Evolutionary conservation across 2,888 invertebrate genomes (phyloP).

Genomic region (Hermaeophaga mercurialis): DNA sequence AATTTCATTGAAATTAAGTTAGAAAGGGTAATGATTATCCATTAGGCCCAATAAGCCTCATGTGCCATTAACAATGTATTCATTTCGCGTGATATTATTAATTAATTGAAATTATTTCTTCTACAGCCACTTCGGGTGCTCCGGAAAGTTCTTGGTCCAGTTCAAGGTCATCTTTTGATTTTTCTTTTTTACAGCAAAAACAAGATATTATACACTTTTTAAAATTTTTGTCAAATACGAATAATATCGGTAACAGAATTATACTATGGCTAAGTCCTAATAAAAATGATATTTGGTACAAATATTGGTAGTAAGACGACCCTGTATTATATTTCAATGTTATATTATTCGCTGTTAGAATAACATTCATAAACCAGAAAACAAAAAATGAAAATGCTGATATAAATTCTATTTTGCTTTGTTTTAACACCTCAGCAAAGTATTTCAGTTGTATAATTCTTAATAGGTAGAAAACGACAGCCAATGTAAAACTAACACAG

Average conservation of each 20-base stretch:
- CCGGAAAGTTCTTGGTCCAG: no score
- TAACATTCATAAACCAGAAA: background rate
- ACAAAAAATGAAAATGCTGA: background rate
- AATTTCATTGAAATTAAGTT: no score
- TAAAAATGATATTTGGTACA: background rate
- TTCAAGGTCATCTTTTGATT: slow-evolving; percentile 21
- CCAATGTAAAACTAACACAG: background rate
- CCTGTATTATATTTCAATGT: background rate
- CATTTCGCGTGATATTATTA: no score
- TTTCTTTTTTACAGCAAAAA: slow-evolving; percentile 19
- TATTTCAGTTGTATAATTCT: slow-evolving; percentile 1
- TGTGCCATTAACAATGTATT: no score
- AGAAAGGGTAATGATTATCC: no score
- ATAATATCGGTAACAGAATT: slow-evolving; percentile 17
- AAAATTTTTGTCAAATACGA: slow-evolving; percentile 24
- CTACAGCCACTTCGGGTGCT: no score
- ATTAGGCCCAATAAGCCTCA: no score
- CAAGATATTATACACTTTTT: slow-evolving; percentile 25
- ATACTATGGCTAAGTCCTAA: background rate
- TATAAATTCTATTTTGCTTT: slow-evolving; percentile 10
- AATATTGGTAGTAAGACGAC: background rate
- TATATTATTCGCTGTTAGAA: background rate
- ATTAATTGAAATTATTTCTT: no score
- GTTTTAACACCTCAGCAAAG: background rate
- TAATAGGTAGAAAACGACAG: slow-evolving; percentile 3